Percentiles rank a stretch among this genome's conserved stretches.
These are phyloP conservation scores for Eulemur coronatus DNA, from an alignment of 2,797 vertebrate genomes.

Conservation along the genomic window DNA sequence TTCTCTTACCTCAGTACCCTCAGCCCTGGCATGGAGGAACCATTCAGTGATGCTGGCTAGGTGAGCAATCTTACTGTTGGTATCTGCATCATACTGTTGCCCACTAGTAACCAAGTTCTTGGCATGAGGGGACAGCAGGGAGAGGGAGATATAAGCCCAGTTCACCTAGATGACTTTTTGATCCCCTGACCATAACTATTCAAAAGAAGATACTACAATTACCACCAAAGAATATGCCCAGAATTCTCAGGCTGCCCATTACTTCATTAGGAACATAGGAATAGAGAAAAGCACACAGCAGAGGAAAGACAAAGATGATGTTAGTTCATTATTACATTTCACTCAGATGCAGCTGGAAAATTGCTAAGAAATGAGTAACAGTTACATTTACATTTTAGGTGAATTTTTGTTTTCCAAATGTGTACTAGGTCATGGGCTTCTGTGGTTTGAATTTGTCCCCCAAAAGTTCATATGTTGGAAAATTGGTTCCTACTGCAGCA, in stretches of 20 bases:
- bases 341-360: not conserved
- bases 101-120: not conserved
- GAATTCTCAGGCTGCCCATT: not conserved
- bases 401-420: not conserved
- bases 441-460: not conserved
- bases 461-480: not conserved
- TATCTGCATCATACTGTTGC: not conserved
- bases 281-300: not conserved
- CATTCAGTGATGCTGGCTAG: not conserved
- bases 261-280: not conserved
- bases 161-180: not conserved
- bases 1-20: not conserved
- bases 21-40: not conserved
- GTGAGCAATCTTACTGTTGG: not conserved
- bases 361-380: conserved; percentile 7
- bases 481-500: not conserved
- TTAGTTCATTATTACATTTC: not conserved
- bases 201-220: not conserved
- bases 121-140: not conserved
- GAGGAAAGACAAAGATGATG: not conserved
- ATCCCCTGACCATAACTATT: not conserved
- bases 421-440: not conserved
- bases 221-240: not conserved
- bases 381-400: not conserved
- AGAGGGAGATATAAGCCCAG: not conserved